These are phyloP conservation scores for Nyctibius bracteatus DNA, from an alignment of 2,113 vertebrate genomes.

Conservation along the genomic window DNA sequence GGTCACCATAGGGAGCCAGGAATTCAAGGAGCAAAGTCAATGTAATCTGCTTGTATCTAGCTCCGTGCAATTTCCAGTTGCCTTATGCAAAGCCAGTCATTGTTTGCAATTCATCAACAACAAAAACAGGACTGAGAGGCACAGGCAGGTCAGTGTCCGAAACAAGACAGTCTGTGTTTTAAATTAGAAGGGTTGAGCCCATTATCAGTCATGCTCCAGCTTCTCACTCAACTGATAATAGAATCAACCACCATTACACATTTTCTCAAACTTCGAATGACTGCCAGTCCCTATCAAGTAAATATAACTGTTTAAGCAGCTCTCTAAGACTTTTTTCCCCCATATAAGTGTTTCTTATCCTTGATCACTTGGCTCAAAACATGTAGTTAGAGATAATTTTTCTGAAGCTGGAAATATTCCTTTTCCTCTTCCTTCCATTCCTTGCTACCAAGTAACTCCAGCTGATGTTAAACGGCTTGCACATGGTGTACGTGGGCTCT, in stretches of 20 bases:
- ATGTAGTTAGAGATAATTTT: neutral
- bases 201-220: neutral
- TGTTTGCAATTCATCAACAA: neutral
- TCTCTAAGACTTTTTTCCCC: neutral
- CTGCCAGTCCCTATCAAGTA: neutral
- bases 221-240: neutral
- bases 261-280: neutral
- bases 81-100: neutral
- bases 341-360: neutral
- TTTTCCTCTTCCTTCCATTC: neutral
- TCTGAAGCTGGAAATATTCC: neutral
- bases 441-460: neutral
- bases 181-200: neutral
- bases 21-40: neutral
- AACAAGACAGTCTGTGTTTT: neutral
- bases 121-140: neutral
- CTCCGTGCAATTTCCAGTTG: neutral
- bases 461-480: neutral
- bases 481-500: accelerated
- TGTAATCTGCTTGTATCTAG: neutral
- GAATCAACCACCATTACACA: neutral
- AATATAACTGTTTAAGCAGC: neutral
- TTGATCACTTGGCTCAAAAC: neutral
- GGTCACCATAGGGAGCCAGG: neutral
- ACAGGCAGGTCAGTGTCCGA: neutral